phyloP scores from a whole-genome alignment of 1,140 invertebrate species.

The Calliopsis andreniformis region DNA sequence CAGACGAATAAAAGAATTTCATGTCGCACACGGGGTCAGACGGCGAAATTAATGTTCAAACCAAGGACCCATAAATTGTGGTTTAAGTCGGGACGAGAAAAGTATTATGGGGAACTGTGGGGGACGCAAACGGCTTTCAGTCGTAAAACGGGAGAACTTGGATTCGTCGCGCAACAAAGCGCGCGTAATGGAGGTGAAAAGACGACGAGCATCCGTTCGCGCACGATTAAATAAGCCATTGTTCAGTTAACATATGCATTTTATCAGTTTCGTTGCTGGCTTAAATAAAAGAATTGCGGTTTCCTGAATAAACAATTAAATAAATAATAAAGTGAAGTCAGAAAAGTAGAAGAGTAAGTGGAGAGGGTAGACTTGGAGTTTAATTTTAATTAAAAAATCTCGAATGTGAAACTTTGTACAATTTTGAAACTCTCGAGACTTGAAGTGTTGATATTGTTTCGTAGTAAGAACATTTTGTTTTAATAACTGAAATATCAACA shows the following conservation, averaged over 20 bases:
- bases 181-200: conserved; percentile 8
- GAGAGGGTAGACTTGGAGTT: no score
- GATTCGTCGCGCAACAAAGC: conserved; percentile 12
- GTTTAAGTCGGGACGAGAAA: conserved; percentile 39
- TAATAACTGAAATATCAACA: not conserved
- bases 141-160: conserved; percentile 25
- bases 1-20: conserved; percentile 29
- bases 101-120: conserved; percentile 35
- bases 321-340: not conserved
- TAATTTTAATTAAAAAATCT: no score
- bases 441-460: no score
- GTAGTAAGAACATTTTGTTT: no score
- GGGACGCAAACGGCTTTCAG: conserved; percentile 28
- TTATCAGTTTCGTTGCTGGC: not conserved
- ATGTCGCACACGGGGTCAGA: conserved; percentile 20
- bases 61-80: conserved; percentile 52
- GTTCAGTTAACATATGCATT: conserved; percentile 13
- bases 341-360: no score
- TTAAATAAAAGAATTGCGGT: no score
- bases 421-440: no score
- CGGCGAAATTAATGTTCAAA: conserved; percentile 53
- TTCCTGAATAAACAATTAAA: not conserved
- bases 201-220: not conserved
- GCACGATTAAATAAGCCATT: conserved; percentile 3
- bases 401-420: no score